Conservation (phyloP, 2,888 invertebrate species). For the Pachymerium ferrugineum region DNA sequence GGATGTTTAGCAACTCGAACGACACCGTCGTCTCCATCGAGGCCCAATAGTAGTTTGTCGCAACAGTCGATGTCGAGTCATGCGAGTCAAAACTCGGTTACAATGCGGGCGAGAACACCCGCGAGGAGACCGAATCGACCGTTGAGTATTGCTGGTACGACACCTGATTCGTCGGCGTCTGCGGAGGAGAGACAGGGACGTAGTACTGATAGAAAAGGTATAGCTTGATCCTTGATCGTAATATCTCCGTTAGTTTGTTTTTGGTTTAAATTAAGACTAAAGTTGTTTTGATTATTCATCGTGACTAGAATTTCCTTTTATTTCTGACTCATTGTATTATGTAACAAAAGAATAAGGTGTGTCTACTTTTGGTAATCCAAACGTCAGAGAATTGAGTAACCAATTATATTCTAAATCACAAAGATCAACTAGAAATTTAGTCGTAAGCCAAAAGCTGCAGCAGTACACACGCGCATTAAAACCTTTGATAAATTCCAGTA, state of each 20-base stretch:
- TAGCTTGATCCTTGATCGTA: too few species aligned
- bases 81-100: conserved; percentile 43
- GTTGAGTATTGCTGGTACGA: conserved; percentile 76
- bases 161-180: conserved; percentile 23
- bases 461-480: too few species aligned
- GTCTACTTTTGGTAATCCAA: too few species aligned
- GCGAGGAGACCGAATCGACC: conserved; percentile 55
- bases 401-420: too few species aligned
- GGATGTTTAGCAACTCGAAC: conserved; percentile 45
- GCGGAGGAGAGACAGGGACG: conserved; percentile 36
- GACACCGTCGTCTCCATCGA: conserved; percentile 64
- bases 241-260: background rate
- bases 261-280: background rate
- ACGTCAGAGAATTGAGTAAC: too few species aligned
- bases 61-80: conserved; percentile 49
- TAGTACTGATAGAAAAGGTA: conserved; percentile 36
- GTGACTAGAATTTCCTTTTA: too few species aligned
- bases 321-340: too few species aligned
- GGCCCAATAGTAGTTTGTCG: conserved; percentile 82
- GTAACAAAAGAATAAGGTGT: too few species aligned
- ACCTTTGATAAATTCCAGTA: too few species aligned
- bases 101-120: conserved; percentile 46
- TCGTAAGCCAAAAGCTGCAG: too few species aligned
- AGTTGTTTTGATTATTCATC: background rate
- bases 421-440: too few species aligned